Conservation (phyloP, 1,140 invertebrate genomes). For the Helicoverpa zea region DNA sequence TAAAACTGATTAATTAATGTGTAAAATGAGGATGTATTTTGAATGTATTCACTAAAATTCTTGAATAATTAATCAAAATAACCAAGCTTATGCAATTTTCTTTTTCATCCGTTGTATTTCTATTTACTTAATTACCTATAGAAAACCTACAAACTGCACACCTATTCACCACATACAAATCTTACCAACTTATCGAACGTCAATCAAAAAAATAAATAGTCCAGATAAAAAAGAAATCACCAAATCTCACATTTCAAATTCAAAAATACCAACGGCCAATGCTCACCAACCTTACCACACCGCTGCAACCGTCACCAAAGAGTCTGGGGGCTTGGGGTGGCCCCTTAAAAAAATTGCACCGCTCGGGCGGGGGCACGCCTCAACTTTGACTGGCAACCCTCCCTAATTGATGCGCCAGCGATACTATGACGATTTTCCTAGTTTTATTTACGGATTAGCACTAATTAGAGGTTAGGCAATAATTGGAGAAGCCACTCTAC, state of each 20-base stretch:
- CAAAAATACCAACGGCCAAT: slow-evolving; percentile 56
- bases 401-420: slow-evolving; percentile 74
- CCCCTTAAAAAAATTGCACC: slow-evolving; percentile 79
- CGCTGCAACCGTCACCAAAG: slow-evolving; percentile 82
- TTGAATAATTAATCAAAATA: too few species aligned
- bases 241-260: not conserved
- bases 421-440: slow-evolving; percentile 66
- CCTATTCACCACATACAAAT: not conserved
- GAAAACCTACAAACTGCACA: too few species aligned
- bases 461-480: slow-evolving; percentile 12
- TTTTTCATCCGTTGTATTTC: too few species aligned
- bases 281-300: slow-evolving; percentile 44
- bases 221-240: not conserved
- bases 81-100: too few species aligned
- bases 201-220: not conserved
- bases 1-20: too few species aligned
- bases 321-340: slow-evolving; percentile 65
- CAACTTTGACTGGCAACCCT: slow-evolving; percentile 78
- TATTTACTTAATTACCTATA: too few species aligned
- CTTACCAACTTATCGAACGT: too few species aligned
- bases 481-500: not conserved
- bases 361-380: slow-evolving; percentile 56
- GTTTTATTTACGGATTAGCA: slow-evolving; percentile 60
- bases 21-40: too few species aligned
- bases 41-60: too few species aligned